Evolutionary conservation across 2,797 vertebrate genomes (phyloP), one percentile per base, ranked within the genome.

Genomic region (Nyctalus aviator): DNA sequence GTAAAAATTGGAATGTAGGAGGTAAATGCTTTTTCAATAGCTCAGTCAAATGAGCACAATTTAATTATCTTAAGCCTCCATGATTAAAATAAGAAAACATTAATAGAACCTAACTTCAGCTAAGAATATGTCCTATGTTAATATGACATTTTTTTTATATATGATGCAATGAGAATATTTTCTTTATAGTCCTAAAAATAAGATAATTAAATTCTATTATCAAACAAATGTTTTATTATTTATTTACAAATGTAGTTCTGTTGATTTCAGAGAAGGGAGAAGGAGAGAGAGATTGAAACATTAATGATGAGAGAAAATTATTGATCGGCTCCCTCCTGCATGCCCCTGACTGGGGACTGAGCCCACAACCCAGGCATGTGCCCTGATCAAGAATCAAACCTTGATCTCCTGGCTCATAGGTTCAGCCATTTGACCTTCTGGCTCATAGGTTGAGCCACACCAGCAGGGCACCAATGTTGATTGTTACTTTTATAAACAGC

Each of bases 1-100:
- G 72, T 91, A 85, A 79, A 93, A 94, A 85, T 57, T 93, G 73
- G 69, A 59, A 75, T 46, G 77, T 90, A 73, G 89, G 69, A 94
- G 48, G 50, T 72, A 32, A 93, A 20, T 3, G 8, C 27, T 57
- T 92, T 53, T 91, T 93, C 84, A 84, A 1, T 27, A 71, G 25
- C 66, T 76, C 81, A 68, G 57, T 93, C 62, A 90, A 73, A 30
- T 91, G 81, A 90, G 92, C 30, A 64, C 87, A 84, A 82, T 71
- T 94, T 90, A 90, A 90, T 82, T 50, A 81, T 85, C 62, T 90
- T 90, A 90, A 89, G 37, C 46, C 2, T 55, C 93, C 32, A 25
- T 92, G 68, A 91, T 23, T 88, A 18, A 95, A 95, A 66, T 91
- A 44, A 82, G 62, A 84, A 85, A 96, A 66, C 73, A 77, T 15